Base-by-base conservation (phyloP, 92 coral and sea anemone genomes). In the Palythoa caribaeorum region DNA sequence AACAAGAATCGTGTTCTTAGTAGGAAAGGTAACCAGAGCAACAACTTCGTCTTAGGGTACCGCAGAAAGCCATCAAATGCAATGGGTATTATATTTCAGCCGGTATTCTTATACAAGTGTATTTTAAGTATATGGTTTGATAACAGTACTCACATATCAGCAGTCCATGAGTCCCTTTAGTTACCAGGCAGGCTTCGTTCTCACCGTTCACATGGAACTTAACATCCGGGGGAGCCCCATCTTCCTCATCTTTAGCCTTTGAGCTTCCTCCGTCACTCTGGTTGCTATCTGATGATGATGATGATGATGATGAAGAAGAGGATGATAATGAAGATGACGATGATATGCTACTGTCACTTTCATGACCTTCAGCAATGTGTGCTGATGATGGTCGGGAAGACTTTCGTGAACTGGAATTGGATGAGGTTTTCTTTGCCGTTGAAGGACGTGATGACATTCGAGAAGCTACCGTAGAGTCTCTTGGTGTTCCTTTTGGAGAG, bases 81-180 rank as follows among this genome's bases (percentile, higher is more conserved):
- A 44, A 8, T 44, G 50, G 50, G 3, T 44, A 44, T 4, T 44
- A 44, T 44, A 4, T 44, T 44, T 0, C 50, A 0, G 50, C 50
- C 50, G 0, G 7, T 44, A 44, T 8, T 44, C 7, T 4, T 44
- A 44, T 44, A 44, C 50, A 44, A 8, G 50, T 44, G 50, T 44
- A 44, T 8, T 44, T 3, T 44, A 8, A 44, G 5, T 44, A 44
- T 44, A 44, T 3, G 7, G 5, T 44, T 3, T 44, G 6, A 44
- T 44, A 44, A 1, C 50, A 3, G 50, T 71, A 94, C 99, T 95
- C 86, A 97, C 99, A 97, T 55, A 97, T 97, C 39, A 97, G 89
- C 62, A 97, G 92, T 71, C 99, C 99, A 78, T 97, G 99, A 15
- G 99, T 95, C 38, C 99, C 99, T 81, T 97, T 97, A 5, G 99